Conservation (phyloP, 1,140 invertebrate species). For the Drosophila serrata region DNA sequence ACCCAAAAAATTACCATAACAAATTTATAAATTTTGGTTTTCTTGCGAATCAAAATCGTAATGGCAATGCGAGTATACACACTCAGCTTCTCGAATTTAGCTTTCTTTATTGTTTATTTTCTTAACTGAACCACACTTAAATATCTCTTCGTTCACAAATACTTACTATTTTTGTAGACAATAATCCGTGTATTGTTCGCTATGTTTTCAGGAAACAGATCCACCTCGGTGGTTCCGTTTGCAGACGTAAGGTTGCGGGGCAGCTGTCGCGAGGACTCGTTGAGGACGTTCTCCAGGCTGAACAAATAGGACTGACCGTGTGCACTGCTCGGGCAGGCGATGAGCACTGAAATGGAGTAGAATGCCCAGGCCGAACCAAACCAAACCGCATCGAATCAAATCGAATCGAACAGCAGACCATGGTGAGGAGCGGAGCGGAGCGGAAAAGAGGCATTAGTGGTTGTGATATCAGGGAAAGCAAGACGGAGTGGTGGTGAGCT, state of each 20-base stretch:
- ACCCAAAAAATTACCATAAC: no score
- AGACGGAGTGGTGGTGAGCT: constrained; percentile 45
- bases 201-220: constrained; percentile 38
- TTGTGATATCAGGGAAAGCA: constrained; percentile 34
- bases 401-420: constrained; percentile 19
- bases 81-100: no score
- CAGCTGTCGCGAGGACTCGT: constrained; percentile 48
- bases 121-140: no score
- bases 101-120: background rate
- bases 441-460: constrained; percentile 20
- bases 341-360: constrained; percentile 73
- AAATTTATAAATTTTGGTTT: no score
- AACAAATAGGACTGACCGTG: constrained; percentile 73
- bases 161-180: constrained; percentile 76
- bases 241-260: constrained; percentile 52
- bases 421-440: constrained; percentile 17
- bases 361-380: constrained; percentile 39
- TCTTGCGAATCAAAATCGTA: no score
- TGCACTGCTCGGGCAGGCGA: constrained; percentile 50
- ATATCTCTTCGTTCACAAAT: background rate
- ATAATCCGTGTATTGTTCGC: constrained; percentile 66
- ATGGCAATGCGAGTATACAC: no score
- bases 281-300: constrained; percentile 73
- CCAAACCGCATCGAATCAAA: constrained; percentile 41
- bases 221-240: constrained; percentile 51